phyloP scores from a whole-genome alignment of 2,888 invertebrate genomes.

The Lycophotia porphyrea region DNA sequence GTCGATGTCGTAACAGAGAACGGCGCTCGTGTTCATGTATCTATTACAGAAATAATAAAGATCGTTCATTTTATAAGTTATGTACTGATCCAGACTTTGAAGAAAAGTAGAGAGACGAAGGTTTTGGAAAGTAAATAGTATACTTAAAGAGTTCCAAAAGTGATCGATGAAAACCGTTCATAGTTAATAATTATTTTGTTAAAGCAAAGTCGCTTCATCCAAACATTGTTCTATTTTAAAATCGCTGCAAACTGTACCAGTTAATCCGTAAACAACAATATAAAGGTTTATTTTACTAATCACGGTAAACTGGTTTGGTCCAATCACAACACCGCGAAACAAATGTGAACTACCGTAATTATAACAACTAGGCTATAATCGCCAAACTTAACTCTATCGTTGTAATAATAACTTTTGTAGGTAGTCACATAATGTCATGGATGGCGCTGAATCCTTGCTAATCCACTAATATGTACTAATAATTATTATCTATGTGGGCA shows the following conservation, averaged over 20 bases:
- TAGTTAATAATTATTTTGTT: too few relatives aligned
- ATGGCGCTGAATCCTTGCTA: neutral
- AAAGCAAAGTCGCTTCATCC: neutral
- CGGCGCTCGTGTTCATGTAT: neutral
- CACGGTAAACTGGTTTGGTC: neutral
- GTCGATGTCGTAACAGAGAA: conserved; percentile 11
- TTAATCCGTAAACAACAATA: neutral
- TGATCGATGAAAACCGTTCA: neutral
- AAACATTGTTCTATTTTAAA: neutral
- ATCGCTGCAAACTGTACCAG: neutral
- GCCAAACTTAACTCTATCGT: neutral
- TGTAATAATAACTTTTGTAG: neutral
- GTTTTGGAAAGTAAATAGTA: neutral
- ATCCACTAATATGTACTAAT: neutral
- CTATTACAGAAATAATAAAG: conserved; percentile 6
- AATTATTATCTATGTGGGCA: too few relatives aligned
- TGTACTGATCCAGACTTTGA: neutral
- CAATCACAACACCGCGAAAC: neutral
- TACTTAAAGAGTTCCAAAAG: neutral
- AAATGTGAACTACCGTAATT: neutral
- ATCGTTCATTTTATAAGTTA: conserved; percentile 15
- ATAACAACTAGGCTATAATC: neutral
- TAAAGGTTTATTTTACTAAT: conserved; percentile 2
- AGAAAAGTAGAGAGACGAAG: neutral
- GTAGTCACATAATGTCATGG: neutral